A percentile compares a stretch with the other conserved stretches of the same genome.
These are phyloP conservation scores for Nothura maculosa DNA, from an alignment of 2,797 vertebrate genomes.

Conservation along the genomic window DNA sequence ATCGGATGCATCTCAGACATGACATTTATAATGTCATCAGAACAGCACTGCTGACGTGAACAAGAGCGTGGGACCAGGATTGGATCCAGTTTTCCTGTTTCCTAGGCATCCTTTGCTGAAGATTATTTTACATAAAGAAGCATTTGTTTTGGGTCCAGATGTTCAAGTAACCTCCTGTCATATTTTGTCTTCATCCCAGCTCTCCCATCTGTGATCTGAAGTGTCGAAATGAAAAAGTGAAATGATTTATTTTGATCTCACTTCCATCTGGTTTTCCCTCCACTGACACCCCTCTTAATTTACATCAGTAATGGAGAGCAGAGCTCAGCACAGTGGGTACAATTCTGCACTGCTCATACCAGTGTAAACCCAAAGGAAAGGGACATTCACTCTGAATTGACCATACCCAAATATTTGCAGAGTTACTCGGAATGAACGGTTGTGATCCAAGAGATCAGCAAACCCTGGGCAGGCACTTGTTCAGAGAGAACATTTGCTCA, in stretches of 20 bases:
- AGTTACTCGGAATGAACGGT: constrained; percentile 34
- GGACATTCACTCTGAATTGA: not conserved
- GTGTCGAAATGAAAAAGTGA: constrained; percentile 33
- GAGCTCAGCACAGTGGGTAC: not conserved
- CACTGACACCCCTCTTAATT: not conserved
- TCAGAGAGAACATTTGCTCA: constrained; percentile 55
- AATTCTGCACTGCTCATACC: not conserved
- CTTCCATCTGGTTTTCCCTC: constrained; percentile 49
- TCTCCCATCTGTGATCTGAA: constrained; percentile 50
- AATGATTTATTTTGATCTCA: constrained; percentile 63
- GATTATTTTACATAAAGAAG: constrained; percentile 32
- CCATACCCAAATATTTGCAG: constrained; percentile 19
- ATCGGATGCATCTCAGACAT: constrained; percentile 41
- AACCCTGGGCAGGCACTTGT: constrained; percentile 12
- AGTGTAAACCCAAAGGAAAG: not conserved
- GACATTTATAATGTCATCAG: constrained; percentile 46
- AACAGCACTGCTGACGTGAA: constrained; percentile 31
- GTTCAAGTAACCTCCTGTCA: constrained; percentile 53
- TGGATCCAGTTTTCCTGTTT: constrained; percentile 45
- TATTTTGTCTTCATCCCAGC: constrained; percentile 57
- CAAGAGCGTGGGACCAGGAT: constrained; percentile 35
- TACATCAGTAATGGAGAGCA: not conserved
- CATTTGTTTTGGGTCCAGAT: constrained; percentile 69
- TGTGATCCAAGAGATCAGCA: constrained; percentile 40
- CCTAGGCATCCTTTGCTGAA: constrained; percentile 39